These are phyloP conservation scores for Dromius quadrimaculatus DNA, from an alignment of 2,888 invertebrate genomes.

Conservation along the genomic window DNA sequence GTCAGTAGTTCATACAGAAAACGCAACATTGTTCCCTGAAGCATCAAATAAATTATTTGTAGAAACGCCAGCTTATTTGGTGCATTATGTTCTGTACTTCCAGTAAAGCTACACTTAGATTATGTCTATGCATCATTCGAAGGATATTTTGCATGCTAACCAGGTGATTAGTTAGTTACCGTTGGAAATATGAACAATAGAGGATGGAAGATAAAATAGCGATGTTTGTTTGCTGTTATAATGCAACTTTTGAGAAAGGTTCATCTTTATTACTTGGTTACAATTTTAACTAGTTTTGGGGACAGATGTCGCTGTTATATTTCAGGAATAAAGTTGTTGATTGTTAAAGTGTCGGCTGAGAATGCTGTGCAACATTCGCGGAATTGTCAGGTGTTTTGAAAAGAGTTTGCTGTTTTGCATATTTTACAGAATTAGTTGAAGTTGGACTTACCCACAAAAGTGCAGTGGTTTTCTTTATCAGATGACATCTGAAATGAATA, in stretches of 20 bases:
- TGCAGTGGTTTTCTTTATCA: no score
- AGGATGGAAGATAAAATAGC: constrained; percentile 5
- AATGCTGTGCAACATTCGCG: constrained; percentile 54
- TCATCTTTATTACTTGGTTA: constrained; percentile 26
- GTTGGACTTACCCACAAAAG: no score
- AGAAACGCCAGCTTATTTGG: constrained; percentile 31
- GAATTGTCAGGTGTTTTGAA: constrained; percentile 59
- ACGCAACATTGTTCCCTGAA: constrained; percentile 23
- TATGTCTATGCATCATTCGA: neutral
- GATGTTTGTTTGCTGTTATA: neutral
- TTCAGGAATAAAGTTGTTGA: constrained; percentile 35
- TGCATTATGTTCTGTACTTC: constrained; percentile 17
- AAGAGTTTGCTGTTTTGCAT: no score
- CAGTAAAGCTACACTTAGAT: constrained; percentile 1
- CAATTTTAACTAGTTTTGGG: constrained; percentile 36
- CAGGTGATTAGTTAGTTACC: constrained; percentile 9
- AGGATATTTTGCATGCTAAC: constrained; percentile 20
- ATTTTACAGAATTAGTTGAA: no score
- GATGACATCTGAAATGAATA: no score
- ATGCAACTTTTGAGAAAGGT: neutral
- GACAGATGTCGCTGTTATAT: constrained; percentile 36
- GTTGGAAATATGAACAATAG: neutral
- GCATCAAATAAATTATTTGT: constrained; percentile 34
- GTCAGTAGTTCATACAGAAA: constrained; percentile 29
- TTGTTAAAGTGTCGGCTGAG: constrained; percentile 34